These are phyloP conservation scores for Grapholita molesta DNA, from an alignment of 1,140 invertebrate genomes.

Conservation along the genomic window DNA sequence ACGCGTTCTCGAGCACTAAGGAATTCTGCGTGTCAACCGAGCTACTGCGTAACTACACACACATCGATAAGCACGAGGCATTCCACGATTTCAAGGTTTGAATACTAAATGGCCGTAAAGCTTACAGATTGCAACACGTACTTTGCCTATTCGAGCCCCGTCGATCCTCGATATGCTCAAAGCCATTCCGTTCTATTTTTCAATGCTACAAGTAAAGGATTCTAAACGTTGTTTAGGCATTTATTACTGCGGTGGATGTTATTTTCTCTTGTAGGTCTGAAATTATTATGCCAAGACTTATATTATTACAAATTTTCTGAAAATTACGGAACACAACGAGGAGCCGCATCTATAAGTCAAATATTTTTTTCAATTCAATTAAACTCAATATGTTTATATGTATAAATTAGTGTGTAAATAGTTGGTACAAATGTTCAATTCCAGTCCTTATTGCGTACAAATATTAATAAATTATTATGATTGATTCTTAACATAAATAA, in stretches of 20 bases:
- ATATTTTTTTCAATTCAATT: too few relatives aligned
- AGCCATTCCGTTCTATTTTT: background rate
- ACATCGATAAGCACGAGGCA: slow-evolving; percentile 76
- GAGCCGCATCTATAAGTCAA: too few relatives aligned
- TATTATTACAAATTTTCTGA: too few relatives aligned
- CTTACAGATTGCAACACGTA: background rate
- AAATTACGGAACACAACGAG: too few relatives aligned
- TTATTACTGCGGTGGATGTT: too few relatives aligned
- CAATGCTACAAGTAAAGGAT: background rate
- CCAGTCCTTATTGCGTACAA: too few relatives aligned
- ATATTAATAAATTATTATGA: too few relatives aligned
- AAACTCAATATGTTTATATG: too few relatives aligned
- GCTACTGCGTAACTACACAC: slow-evolving; percentile 84
- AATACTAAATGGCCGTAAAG: slow-evolving; percentile 24
- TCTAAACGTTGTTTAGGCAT: background rate
- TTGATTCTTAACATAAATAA: background rate
- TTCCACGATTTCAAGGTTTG: slow-evolving; percentile 84
- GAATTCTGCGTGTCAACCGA: slow-evolving; percentile 86
- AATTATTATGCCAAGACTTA: too few relatives aligned
- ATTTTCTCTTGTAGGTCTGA: too few relatives aligned
- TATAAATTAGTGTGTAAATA: too few relatives aligned
- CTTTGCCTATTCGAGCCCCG: background rate
- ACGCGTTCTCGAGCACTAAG: slow-evolving; percentile 85
- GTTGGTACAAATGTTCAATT: too few relatives aligned
- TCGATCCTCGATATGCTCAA: background rate